Evolutionary conservation across 2,888 invertebrate species (phyloP), one percentile per base, ranked within the genome.

Genomic region (Hyles lineata): DNA sequence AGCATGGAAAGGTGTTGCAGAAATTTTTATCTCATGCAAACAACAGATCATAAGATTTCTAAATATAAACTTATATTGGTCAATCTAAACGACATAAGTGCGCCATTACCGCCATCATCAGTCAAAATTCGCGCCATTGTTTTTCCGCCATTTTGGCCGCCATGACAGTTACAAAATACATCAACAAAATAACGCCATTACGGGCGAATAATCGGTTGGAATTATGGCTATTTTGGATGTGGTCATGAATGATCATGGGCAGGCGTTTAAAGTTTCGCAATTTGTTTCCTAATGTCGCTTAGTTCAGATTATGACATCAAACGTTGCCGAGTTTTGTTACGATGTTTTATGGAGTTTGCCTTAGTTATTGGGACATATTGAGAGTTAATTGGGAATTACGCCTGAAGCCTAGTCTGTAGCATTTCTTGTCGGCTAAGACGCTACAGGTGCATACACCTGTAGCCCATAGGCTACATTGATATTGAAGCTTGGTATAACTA

Each of bases 141-240:
- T 62, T 32, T 62, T 35, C 61, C 25, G 61, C 62, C 62, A 62
- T 62, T 62, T 35, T 62, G 7, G 62, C 1, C 29, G 29, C 62
- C 55, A 55, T 55, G 55, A 55, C 55, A 55, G 55, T 62, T 62
- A 62, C 32, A 32, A n/a, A 32, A 62, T 19, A n/a, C 32, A 32
- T 32, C 25, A n/a, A 19, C 32, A 19, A 62, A 62, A 32, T 62
- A n/a, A 32, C 62, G 62, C 32, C 17, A 60, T 60, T 60, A 60
- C 25, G 60, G 5, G 2, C 23, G 21, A 1, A 25, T 11, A 43
- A 55, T 55, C n/a, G 55, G 55, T 55, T 55, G 55, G 50, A 67
- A 67, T 67, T 67, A 50, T 50, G 23, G 67, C 43, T 67, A 67
- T 67, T 67, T 63, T 43, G 43, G 43, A 67, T 50, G 67, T 67